These are phyloP conservation scores for Falco peregrinus DNA, from an alignment of 2,797 vertebrate species.

Conservation along the genomic window DNA sequence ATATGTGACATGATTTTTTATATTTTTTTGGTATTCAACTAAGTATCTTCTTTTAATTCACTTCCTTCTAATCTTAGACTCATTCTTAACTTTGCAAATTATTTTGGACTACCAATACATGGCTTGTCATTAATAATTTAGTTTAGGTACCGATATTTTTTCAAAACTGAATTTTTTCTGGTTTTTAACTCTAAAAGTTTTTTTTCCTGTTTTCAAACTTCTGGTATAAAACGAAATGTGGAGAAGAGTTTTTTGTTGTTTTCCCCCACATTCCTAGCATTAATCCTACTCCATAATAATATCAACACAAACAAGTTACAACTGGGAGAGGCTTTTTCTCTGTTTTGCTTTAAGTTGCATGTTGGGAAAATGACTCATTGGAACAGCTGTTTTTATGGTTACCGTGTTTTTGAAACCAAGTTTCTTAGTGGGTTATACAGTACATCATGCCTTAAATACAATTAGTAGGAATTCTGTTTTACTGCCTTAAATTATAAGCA, in stretches of 20 bases:
- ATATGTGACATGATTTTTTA: background rate
- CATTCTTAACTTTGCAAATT: background rate
- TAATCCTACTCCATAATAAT: background rate
- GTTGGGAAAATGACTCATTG: slow-evolving; percentile 40
- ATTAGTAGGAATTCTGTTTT: slow-evolving; percentile 44
- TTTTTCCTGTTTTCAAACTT: background rate
- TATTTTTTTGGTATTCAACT: background rate
- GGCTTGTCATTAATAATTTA: background rate
- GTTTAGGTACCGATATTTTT: background rate
- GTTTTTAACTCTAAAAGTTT: background rate
- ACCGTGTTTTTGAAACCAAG: background rate
- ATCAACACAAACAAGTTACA: background rate
- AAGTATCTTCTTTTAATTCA: background rate
- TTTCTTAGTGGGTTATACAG: slow-evolving; percentile 37
- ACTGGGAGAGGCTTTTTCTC: background rate
- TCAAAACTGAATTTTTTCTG: background rate
- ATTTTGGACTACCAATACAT: background rate
- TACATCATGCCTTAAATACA: slow-evolving; percentile 32
- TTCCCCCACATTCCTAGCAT: background rate
- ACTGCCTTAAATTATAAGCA: slow-evolving; percentile 47
- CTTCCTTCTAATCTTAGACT: background rate
- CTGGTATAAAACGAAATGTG: background rate
- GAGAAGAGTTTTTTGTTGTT: background rate
- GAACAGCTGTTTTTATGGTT: slow-evolving; percentile 22
- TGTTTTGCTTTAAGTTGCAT: background rate